phyloP scores from a whole-genome alignment of 1,140 invertebrate genomes.

The Drosophila nannoptera region DNA sequence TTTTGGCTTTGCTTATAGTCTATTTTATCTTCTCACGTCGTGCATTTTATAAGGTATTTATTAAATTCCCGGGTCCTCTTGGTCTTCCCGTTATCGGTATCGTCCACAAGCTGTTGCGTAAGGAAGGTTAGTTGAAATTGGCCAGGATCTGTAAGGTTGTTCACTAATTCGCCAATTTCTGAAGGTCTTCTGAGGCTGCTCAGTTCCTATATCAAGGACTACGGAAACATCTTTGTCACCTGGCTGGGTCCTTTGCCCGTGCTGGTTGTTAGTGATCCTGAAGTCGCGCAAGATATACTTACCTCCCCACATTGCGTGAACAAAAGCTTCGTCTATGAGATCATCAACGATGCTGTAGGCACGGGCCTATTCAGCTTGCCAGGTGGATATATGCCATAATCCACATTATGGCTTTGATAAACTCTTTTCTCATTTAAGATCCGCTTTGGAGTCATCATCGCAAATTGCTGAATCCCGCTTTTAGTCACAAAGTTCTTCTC shows the following conservation, averaged over 20 bases:
- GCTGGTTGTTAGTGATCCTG: constrained; percentile 11
- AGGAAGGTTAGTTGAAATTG: constrained; percentile 6
- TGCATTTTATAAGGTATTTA: not conserved
- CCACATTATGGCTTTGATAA: not conserved
- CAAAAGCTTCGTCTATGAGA: constrained; percentile 1
- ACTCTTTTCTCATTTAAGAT: not conserved
- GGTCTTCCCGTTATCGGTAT: constrained; percentile 9
- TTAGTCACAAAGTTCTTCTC: constrained; percentile 1
- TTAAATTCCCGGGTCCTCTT: not conserved
- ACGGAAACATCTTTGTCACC: not conserved
- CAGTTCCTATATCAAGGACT: not conserved
- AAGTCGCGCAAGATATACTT: constrained; percentile 5
- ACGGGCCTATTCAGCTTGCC: not conserved
- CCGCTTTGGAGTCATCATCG: not conserved
- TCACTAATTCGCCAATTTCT: not conserved
- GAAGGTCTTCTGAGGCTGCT: no score
- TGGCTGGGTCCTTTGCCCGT: constrained; percentile 2
- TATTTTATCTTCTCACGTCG: constrained; percentile 3
- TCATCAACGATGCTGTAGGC: not conserved
- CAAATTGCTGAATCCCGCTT: constrained; percentile 6
- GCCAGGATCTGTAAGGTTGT: not conserved
- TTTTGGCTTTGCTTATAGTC: not conserved
- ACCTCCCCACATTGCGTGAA: constrained; percentile 12
- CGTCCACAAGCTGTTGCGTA: not conserved
- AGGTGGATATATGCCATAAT: not conserved